Conservation (phyloP, 2,888 invertebrate genomes). For the Nycteola revayana region DNA sequence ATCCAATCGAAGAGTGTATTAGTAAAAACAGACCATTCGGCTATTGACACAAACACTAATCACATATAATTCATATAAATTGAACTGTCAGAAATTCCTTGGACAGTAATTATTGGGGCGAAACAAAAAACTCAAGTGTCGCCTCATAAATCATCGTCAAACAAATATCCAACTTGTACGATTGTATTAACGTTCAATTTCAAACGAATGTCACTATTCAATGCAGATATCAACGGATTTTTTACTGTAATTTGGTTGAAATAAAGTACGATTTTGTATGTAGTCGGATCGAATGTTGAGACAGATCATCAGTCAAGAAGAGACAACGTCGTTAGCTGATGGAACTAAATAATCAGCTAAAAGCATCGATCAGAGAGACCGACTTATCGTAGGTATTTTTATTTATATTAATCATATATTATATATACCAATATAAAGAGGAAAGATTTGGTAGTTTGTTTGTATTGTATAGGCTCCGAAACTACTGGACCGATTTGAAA, state of each 20-base stretch:
- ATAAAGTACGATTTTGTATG: slow-evolving; percentile 8
- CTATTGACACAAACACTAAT: not conserved
- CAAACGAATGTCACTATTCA: not conserved
- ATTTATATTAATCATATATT: not conserved
- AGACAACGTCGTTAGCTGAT: slow-evolving; percentile 41
- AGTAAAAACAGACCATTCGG: no score
- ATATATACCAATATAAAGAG: no score
- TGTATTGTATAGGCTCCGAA: no score
- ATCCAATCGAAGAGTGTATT: no score
- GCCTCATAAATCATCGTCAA: not conserved
- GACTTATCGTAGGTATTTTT: slow-evolving; percentile 8
- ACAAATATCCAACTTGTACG: slow-evolving; percentile 4
- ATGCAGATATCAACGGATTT: not conserved
- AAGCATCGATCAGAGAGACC: slow-evolving; percentile 40
- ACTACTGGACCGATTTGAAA: no score
- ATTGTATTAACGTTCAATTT: not conserved
- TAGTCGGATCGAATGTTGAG: slow-evolving; percentile 2
- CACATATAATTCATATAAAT: slow-evolving; percentile 7
- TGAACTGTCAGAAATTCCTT: slow-evolving; percentile 7
- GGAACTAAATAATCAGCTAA: slow-evolving; percentile 47
- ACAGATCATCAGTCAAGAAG: slow-evolving; percentile 39
- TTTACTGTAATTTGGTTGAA: rapidly evolving
- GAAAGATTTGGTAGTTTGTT: no score
- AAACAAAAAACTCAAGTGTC: slow-evolving; percentile 10
- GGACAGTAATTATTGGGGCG: slow-evolving; percentile 12